phyloP scores from a whole-genome alignment of 2,888 invertebrate species.

The Ormyrus nitidulus region DNA sequence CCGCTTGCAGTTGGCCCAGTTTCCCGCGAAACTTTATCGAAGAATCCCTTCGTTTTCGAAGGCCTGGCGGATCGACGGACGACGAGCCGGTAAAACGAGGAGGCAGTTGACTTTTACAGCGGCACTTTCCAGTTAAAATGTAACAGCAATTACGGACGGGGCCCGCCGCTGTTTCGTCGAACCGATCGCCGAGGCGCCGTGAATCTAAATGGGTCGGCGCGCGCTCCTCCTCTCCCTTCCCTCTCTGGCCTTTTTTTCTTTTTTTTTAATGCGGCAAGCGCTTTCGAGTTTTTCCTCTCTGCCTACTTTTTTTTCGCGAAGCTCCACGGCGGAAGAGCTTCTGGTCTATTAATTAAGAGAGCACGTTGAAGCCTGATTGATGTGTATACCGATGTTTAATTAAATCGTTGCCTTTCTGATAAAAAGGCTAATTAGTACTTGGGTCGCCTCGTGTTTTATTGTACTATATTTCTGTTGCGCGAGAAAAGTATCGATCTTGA shows the following conservation, averaged over 20 bases:
- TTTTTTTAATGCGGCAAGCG: too few species aligned
- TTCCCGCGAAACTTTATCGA: constrained; percentile 9
- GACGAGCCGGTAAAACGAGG: not conserved
- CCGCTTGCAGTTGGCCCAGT: not conserved
- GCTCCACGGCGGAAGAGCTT: too few species aligned
- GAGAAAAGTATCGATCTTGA: too few species aligned
- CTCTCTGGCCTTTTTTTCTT: too few species aligned
- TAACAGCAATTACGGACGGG: constrained; percentile 22
- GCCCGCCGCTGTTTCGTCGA: not conserved
- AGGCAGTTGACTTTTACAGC: constrained; percentile 3
- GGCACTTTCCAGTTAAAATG: constrained; percentile 7
- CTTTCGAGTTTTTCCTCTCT: too few species aligned
- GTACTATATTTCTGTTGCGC: too few species aligned
- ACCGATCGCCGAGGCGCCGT: not conserved
- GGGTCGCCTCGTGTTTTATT: too few species aligned
- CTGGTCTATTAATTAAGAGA: too few species aligned
- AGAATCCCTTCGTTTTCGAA: not conserved
- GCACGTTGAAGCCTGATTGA: too few species aligned
- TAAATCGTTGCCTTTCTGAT: constrained; percentile 3
- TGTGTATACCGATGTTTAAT: constrained; percentile 15
- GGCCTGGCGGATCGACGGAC: too few species aligned
- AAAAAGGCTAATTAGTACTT: not conserved
- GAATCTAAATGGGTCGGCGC: too few species aligned
- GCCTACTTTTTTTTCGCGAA: too few species aligned
- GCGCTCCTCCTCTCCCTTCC: not conserved